Evolutionary conservation across 2,797 vertebrate species (phyloP).

Genomic region (Micrastur ruficollis): DNA sequence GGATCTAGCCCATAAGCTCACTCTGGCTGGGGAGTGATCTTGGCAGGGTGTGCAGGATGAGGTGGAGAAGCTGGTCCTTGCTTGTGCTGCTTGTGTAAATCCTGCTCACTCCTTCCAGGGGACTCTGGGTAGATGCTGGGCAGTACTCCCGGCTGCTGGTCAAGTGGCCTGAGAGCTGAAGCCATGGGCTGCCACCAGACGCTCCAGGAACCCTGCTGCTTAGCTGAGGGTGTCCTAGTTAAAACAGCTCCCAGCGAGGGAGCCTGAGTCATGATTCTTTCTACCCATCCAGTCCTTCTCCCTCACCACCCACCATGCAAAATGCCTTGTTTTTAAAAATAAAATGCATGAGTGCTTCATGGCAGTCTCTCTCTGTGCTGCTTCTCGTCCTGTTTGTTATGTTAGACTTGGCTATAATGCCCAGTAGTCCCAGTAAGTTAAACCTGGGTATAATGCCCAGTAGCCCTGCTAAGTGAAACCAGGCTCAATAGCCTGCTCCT

Average conservation of each 20-base stretch:
- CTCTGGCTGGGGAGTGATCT: background rate
- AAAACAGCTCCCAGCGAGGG: background rate
- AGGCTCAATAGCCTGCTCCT: no score
- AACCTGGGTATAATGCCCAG: no score
- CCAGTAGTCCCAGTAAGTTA: background rate
- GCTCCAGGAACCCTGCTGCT: rapidly evolving
- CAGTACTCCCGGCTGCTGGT: slow-evolving; percentile 73
- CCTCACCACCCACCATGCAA: background rate
- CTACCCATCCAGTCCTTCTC: background rate
- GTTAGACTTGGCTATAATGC: no score
- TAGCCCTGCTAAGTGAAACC: no score
- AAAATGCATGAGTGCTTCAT: background rate
- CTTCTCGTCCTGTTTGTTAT: rapidly evolving
- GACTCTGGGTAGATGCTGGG: slow-evolving; percentile 80
- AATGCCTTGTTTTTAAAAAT: background rate
- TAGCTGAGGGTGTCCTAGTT: background rate
- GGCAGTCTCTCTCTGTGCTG: background rate
- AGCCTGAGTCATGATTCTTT: background rate
- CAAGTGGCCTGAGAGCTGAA: slow-evolving; percentile 73
- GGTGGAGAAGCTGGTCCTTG: background rate
- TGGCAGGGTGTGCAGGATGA: rapidly evolving
- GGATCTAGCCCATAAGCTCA: rapidly evolving
- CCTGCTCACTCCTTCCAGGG: slow-evolving; percentile 57
- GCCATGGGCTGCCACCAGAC: background rate
- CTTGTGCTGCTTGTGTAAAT: background rate